These are phyloP conservation scores for Salminus brasiliensis DNA, from an alignment of 2,113 vertebrate genomes.

Conservation along the genomic window DNA sequence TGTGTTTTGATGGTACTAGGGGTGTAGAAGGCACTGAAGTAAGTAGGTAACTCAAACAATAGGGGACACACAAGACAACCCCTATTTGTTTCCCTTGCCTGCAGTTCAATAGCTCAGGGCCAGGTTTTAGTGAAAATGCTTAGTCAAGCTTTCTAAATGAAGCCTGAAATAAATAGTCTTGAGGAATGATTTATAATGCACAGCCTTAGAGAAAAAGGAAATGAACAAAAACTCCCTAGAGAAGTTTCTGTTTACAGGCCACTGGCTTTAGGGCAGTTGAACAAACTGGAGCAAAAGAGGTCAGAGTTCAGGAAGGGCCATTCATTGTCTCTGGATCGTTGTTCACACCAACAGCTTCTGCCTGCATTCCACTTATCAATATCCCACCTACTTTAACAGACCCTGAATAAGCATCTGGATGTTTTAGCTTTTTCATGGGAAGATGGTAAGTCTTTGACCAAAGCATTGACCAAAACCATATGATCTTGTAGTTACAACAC, in stretches of 20 bases:
- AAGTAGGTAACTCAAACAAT: constrained; percentile 11
- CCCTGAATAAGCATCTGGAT: background rate
- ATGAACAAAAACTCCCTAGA: constrained; percentile 1
- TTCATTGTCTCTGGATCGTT: constrained; percentile 44
- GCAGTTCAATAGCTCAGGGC: constrained; percentile 25
- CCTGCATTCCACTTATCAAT: constrained; percentile 25
- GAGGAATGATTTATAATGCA: constrained; percentile 50
- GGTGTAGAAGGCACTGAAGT: constrained; percentile 6
- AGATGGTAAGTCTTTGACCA: background rate
- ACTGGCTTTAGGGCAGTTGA: constrained; percentile 46
- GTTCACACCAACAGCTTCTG: constrained; percentile 43
- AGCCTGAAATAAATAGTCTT: constrained; percentile 42
- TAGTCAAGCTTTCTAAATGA: constrained; percentile 39
- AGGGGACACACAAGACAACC: constrained; percentile 20
- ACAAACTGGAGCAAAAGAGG: constrained; percentile 43
- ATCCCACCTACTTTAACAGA: background rate
- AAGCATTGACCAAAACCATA: too few species aligned
- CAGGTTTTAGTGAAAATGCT: constrained; percentile 29
- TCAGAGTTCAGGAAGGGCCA: constrained; percentile 47
- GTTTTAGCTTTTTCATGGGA: background rate
- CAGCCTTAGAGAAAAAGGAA: constrained; percentile 7
- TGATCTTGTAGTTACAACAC: too few species aligned
- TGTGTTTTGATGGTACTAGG: background rate
- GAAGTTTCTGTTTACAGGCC: constrained; percentile 32
- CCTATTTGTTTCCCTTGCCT: constrained; percentile 16